phyloP scores from a whole-genome alignment of 2,113 vertebrate genomes.

The Donacobius atricapilla region DNA sequence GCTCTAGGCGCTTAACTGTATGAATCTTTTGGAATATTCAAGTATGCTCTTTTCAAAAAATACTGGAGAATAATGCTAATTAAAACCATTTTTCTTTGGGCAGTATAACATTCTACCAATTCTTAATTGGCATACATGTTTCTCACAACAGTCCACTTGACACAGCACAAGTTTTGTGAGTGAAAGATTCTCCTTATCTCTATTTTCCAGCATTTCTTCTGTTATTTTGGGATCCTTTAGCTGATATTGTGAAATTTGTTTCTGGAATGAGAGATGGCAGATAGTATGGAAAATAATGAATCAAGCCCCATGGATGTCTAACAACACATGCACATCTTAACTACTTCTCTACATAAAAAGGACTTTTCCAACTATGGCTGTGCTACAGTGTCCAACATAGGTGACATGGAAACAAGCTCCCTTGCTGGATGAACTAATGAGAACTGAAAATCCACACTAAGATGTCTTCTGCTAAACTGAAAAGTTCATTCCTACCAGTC shows the following conservation, averaged over 20 bases:
- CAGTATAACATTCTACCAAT: background rate
- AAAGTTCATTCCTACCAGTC: background rate
- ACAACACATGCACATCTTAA: background rate
- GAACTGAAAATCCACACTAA: background rate
- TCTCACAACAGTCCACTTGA: background rate
- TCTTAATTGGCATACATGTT: slow-evolving; percentile 4
- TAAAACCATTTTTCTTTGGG: background rate
- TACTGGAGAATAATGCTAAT: slow-evolving; percentile 25
- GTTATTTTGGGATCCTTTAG: background rate
- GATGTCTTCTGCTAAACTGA: background rate
- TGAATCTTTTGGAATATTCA: background rate
- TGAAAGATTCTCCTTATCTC: background rate
- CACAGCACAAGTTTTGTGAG: background rate
- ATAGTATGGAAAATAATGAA: background rate
- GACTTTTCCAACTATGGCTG: background rate
- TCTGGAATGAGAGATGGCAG: background rate
- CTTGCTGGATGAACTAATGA: background rate
- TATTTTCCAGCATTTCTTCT: background rate
- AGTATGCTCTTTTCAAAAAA: background rate
- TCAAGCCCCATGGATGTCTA: background rate
- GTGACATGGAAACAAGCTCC: rapidly evolving
- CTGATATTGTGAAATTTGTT: background rate
- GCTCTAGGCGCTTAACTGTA: background rate
- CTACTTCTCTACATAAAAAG: background rate
- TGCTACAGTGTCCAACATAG: background rate